Evolutionary conservation across 2,113 vertebrate species (phyloP).

Genomic region (Meriones unguiculatus): DNA sequence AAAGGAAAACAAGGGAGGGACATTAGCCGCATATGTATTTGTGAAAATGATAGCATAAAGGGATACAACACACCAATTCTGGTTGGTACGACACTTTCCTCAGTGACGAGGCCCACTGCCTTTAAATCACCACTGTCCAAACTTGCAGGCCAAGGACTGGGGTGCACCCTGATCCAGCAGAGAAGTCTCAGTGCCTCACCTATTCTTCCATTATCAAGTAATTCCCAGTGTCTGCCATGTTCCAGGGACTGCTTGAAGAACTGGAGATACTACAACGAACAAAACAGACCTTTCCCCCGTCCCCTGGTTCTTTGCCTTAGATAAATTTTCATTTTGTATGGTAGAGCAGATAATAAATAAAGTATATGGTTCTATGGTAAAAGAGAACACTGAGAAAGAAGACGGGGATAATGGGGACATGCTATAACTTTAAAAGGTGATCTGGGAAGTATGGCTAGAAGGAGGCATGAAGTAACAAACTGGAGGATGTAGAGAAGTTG

Average conservation of each 20-base stretch:
- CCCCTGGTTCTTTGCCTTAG: neutral
- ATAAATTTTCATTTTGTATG: neutral
- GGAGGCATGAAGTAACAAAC: neutral
- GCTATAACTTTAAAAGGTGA: neutral
- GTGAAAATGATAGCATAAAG: neutral
- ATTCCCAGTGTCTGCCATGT: neutral
- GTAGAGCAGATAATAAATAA: neutral
- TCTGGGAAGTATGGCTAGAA: neutral
- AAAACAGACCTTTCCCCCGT: neutral
- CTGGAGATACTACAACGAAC: neutral
- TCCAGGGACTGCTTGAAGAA: conserved; percentile 1
- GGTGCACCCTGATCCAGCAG: neutral
- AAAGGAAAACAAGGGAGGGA: neutral
- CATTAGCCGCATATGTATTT: neutral
- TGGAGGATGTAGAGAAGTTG: neutral
- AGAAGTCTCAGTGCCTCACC: neutral
- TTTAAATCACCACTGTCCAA: neutral
- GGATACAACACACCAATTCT: neutral
- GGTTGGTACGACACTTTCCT: neutral
- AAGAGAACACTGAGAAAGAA: neutral
- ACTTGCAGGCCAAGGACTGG: neutral
- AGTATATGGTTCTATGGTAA: neutral
- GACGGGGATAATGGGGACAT: neutral
- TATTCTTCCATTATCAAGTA: conserved; percentile 11
- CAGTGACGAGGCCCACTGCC: neutral